A percentile compares a stretch with the other conserved stretches of the same genome.
phyloP scores from a whole-genome alignment of 2,888 invertebrate species.

The Anodontia alba region DNA sequence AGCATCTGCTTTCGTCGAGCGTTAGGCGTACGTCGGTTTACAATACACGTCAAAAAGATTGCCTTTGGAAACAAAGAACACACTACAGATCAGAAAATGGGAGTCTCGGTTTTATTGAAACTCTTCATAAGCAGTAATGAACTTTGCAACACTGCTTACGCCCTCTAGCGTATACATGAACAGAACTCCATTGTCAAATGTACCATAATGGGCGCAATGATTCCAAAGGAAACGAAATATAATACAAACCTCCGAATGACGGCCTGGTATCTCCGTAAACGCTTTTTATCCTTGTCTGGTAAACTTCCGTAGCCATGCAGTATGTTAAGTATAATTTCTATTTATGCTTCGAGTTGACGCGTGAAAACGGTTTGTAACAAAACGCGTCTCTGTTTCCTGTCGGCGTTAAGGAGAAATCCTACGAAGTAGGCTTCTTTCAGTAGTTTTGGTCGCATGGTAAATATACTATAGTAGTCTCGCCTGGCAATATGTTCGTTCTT shows the following conservation, averaged over 20 bases:
- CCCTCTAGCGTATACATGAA: too few species aligned
- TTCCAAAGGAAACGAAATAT: too few species aligned
- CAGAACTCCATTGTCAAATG: too few species aligned
- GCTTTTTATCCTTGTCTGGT: conserved; percentile 12
- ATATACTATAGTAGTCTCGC: conserved; percentile 17
- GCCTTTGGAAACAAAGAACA: too few species aligned
- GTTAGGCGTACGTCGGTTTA: background rate
- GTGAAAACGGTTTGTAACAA: conserved; percentile 12
- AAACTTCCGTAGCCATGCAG: conserved; percentile 15
- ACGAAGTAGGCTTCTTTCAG: conserved; percentile 16
- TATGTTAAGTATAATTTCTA: conserved; percentile 17
- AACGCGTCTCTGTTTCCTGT: background rate
- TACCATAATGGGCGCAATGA: too few species aligned
- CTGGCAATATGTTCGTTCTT: conserved; percentile 22
- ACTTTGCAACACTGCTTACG: too few species aligned
- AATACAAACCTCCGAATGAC: conserved; percentile 17
- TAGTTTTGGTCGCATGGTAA: conserved; percentile 18
- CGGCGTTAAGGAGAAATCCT: conserved; percentile 6
- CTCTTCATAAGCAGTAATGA: too few species aligned
- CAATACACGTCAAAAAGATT: too few species aligned
- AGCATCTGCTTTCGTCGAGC: conserved; percentile 1
- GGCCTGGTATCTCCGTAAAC: background rate
- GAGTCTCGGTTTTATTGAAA: too few species aligned
- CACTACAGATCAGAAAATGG: too few species aligned
- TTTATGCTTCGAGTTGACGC: background rate